Base-by-base conservation (phyloP, 2,113 vertebrate species). In the Pygathrix nemaeus region DNA sequence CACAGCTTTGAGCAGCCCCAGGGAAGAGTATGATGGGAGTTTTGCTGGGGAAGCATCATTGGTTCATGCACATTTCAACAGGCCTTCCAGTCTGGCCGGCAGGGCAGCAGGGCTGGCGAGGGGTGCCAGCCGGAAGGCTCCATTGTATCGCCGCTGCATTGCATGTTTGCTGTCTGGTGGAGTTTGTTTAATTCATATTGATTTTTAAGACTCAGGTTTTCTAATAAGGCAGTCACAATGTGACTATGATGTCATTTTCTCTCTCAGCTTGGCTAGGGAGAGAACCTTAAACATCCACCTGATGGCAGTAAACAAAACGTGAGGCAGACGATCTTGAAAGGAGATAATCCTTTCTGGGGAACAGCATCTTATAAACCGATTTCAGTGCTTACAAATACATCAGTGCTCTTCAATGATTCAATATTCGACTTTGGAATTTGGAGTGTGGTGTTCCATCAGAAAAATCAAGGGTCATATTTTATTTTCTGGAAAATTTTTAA, bases 141-240 rank as follows among this genome's bases (percentile, higher is more conserved):
- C 32, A 3, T 23, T 48, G 35, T 38, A n/a, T 30, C 5, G 23
- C 18, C 4, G 7, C n/a, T 61, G 35, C 66, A 45, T 0, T 50
- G 48, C 23, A 5, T 40, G 57, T 35, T 79, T 48, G 85, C 45
- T 80, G 12, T 66, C 7, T 57, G 27, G 14, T 32, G 16, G 83
- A 66, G 75, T 85, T 75, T 43, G 75, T 61, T 57, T 86, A 73
- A 85, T 66, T 76, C 12, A 45, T 25, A 21, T 3, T 43, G 79
- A 94, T 16, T 88, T 81, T 73, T 66, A 80, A 93, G 83, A 40
- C 40, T 84, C 78, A 16, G 32, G 11, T 25, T 92, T 89, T 68
- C 55, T 78, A 92, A 64, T 30, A 30, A 88, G 72, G 61, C 52
- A 66, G 30, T 17, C 75, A 72, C 10, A 27, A 25, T 40, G 17